Evolutionary conservation across 2,797 vertebrate species (phyloP).

Genomic region (Margarornis squamiger): DNA sequence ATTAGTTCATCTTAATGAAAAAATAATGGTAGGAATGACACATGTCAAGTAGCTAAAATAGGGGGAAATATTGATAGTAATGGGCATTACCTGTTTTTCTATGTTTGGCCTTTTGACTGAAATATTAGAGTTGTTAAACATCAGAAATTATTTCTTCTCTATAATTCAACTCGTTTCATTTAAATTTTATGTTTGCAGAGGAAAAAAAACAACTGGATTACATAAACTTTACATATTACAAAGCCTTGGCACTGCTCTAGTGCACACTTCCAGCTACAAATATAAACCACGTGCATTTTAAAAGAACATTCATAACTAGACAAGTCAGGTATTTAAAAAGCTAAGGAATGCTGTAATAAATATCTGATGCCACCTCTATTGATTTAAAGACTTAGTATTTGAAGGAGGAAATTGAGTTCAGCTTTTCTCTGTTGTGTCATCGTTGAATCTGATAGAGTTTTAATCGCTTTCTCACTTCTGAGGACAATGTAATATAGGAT

Average conservation of each 20-base stretch:
- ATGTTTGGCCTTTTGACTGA: not conserved
- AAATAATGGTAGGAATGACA: not conserved
- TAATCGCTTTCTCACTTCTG: not conserved
- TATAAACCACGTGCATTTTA: not conserved
- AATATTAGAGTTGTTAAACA: not conserved
- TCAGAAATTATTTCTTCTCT: not conserved
- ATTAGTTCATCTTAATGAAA: not conserved
- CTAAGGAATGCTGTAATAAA: not conserved
- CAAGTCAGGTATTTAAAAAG: not conserved
- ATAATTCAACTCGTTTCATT: not conserved
- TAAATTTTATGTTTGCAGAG: not conserved
- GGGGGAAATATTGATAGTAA: not conserved
- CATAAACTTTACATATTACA: not conserved
- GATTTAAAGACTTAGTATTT: not conserved
- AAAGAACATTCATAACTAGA: not conserved
- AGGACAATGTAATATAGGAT: not conserved
- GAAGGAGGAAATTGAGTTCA: not conserved
- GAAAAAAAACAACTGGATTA: not conserved
- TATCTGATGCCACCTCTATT: not conserved
- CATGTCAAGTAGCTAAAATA: not conserved
- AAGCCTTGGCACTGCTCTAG: not conserved
- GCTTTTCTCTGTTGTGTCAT: not conserved
- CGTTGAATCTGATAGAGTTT: fast-evolving
- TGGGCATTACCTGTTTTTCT: not conserved
- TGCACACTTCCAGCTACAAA: not conserved